phyloP scores from a whole-genome alignment of 2,113 vertebrate species.

The Butorides virescens region DNA sequence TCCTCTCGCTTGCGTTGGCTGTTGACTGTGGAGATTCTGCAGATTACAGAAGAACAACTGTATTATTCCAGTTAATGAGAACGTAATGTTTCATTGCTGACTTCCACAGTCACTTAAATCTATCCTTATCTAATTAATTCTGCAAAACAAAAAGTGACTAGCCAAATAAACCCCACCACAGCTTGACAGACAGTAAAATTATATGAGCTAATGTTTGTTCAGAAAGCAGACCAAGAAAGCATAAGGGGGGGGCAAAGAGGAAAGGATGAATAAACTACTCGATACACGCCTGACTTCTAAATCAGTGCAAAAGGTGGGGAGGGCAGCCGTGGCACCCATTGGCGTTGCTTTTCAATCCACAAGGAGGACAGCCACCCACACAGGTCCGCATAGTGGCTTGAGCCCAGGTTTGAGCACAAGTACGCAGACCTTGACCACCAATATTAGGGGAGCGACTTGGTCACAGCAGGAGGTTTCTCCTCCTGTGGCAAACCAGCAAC shows the following conservation, averaged over 20 bases:
- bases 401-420: not conserved
- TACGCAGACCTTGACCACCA: too few species aligned
- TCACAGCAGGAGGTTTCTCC: not conserved
- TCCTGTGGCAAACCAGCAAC: not conserved
- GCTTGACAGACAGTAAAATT: slow-evolving; percentile 25
- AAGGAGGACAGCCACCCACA: not conserved
- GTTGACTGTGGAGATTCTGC: not conserved
- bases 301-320: not conserved
- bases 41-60: not conserved
- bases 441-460: fast-evolving
- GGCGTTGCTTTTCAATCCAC: not conserved
- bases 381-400: not conserved
- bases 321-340: fast-evolving
- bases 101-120: slow-evolving; percentile 62
- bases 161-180: slow-evolving; percentile 21
- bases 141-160: slow-evolving; percentile 57
- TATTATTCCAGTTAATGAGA: slow-evolving; percentile 29
- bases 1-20: not conserved
- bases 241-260: not conserved
- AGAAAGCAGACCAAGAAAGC: not conserved
- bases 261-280: not conserved
- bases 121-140: slow-evolving; percentile 58
- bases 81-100: slow-evolving; percentile 20
- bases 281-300: not conserved
- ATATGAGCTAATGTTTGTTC: not conserved